phyloP scores from a whole-genome alignment of 2,113 vertebrate genomes.

The Rhinolophus ferrumequinum region DNA sequence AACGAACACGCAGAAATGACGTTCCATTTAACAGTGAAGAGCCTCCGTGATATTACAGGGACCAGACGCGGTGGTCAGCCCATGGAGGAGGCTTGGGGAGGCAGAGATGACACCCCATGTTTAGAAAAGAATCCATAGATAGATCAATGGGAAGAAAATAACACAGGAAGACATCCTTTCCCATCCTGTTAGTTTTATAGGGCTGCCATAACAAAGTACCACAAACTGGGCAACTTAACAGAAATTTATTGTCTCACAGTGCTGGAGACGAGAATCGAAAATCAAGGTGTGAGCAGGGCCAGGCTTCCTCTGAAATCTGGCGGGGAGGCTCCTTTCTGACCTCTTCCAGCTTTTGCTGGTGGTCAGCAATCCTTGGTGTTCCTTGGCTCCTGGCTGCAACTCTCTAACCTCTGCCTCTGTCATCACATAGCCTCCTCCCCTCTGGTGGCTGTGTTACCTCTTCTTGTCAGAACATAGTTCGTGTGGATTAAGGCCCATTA shows the following conservation, averaged over 20 bases:
- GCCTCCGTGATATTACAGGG: rapidly evolving
- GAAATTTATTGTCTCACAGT: neutral
- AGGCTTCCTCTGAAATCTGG: rapidly evolving
- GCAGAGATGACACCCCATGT: neutral
- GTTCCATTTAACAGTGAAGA: too few relatives aligned
- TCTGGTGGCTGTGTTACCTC: neutral
- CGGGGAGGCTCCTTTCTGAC: neutral
- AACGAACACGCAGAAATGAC: too few relatives aligned
- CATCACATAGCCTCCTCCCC: neutral
- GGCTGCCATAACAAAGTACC: neutral
- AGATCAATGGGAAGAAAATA: neutral
- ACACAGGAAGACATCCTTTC: too few relatives aligned
- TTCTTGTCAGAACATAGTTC: neutral
- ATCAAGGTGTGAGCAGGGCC: neutral
- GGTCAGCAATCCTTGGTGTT: rapidly evolving
- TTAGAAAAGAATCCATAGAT: neutral
- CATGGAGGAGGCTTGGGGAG: neutral
- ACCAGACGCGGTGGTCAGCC: neutral
- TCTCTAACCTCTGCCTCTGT: neutral
- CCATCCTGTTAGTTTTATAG: rapidly evolving
- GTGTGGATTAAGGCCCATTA: neutral
- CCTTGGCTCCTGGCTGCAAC: rapidly evolving
- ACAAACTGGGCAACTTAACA: neutral
- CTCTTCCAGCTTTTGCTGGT: neutral
- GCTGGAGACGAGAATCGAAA: neutral